Conservation (phyloP, 2,113 vertebrate genomes). For the Mola mola region DNA sequence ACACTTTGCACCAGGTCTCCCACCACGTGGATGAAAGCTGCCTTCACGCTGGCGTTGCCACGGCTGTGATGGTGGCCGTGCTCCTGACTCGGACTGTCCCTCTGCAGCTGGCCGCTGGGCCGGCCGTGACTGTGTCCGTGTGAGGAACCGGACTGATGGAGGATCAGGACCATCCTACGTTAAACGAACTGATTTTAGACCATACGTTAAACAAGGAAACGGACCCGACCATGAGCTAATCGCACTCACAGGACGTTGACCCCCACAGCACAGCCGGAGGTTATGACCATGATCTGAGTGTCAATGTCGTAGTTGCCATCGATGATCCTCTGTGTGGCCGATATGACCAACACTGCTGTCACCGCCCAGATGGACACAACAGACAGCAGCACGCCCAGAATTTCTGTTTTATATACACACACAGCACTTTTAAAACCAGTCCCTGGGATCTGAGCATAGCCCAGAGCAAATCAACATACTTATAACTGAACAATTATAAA, state of each 20-base stretch:
- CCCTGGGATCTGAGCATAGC: no score
- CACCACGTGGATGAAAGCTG: slow-evolving; percentile 89
- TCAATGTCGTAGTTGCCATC: slow-evolving; percentile 86
- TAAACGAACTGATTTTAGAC: neutral
- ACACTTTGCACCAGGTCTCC: slow-evolving; percentile 92
- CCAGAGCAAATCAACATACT: no score
- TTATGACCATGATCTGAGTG: slow-evolving; percentile 86
- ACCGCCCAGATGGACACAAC: slow-evolving; percentile 92
- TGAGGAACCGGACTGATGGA: slow-evolving; percentile 84
- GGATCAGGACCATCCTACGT: slow-evolving; percentile 88
- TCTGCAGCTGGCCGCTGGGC: neutral
- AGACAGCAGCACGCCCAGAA: slow-evolving; percentile 88
- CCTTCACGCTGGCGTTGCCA: slow-evolving; percentile 85
- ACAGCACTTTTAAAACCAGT: no score
- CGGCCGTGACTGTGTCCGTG: slow-evolving; percentile 74
- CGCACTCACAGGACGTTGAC: slow-evolving; percentile 86
- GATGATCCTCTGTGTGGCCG: slow-evolving; percentile 85
- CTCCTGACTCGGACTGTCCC: neutral
- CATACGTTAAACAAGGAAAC: neutral
- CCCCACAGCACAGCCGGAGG: slow-evolving; percentile 86
- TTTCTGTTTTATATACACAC: slow-evolving; percentile 84
- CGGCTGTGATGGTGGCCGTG: slow-evolving; percentile 48
- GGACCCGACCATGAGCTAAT: neutral
- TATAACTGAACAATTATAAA: no score
- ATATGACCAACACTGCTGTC: slow-evolving; percentile 84